Conservation (phyloP, 2,113 vertebrate genomes). For the Andinoacara biseriatus region DNA sequence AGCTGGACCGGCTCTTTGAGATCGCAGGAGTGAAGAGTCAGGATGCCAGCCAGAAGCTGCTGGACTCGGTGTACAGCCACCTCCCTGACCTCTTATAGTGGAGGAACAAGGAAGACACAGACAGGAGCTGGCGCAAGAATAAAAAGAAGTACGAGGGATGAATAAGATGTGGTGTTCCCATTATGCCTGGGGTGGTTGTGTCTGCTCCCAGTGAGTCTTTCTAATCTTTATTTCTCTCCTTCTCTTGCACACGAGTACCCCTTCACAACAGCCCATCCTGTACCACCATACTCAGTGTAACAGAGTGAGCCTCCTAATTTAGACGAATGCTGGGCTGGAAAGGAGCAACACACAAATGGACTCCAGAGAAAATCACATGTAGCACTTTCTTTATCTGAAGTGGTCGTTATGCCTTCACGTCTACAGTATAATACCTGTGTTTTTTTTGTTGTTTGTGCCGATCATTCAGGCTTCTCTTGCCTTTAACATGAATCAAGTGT, state of each 20-base stretch:
- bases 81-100: slow-evolving; percentile 91
- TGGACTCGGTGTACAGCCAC: slow-evolving; percentile 98
- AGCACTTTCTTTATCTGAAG: slow-evolving; percentile 54
- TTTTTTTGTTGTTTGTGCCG: slow-evolving; percentile 32
- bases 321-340: background rate
- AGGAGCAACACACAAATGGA: background rate
- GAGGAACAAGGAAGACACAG: background rate
- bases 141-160: background rate
- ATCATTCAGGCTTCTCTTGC: slow-evolving; percentile 15
- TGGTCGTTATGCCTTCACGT: slow-evolving; percentile 23
- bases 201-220: slow-evolving; percentile 8
- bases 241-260: slow-evolving; percentile 20
- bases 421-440: slow-evolving; percentile 9
- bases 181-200: background rate
- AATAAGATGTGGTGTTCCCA: background rate
- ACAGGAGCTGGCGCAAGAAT: background rate
- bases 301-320: background rate
- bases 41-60: slow-evolving; percentile 96
- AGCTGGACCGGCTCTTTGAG: slow-evolving; percentile 94
- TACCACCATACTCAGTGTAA: background rate
- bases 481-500: background rate
- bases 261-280: slow-evolving; percentile 17
- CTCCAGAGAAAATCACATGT: slow-evolving; percentile 3
- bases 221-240: background rate
- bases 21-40: slow-evolving; percentile 97